A percentile compares a stretch with the other conserved stretches of the same genome.
phyloP scores from a whole-genome alignment of 2,888 invertebrate genomes.

The Chalcosyrphus nemorum region DNA sequence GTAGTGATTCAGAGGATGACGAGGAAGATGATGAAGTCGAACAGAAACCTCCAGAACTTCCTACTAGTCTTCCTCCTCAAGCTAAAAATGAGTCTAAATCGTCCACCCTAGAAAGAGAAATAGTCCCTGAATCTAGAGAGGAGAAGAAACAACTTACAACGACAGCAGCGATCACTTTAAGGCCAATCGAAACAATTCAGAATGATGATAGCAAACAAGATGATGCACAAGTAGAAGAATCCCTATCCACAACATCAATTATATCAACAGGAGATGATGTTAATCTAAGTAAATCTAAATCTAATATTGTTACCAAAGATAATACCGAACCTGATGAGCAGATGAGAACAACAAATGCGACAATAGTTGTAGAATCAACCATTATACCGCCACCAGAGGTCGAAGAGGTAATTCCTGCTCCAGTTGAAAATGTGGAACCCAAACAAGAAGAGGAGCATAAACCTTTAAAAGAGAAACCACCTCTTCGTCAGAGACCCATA shows the following conservation, averaged over 20 bases:
- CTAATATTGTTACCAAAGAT: slow-evolving; percentile 79
- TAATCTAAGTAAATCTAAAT: slow-evolving; percentile 76
- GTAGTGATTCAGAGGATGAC: slow-evolving; percentile 73
- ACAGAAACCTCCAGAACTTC: slow-evolving; percentile 75
- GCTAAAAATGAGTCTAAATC: slow-evolving; percentile 22
- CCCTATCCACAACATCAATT: slow-evolving; percentile 50
- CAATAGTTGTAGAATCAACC: slow-evolving; percentile 62
- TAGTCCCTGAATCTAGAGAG: not conserved
- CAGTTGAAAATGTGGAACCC: slow-evolving; percentile 30
- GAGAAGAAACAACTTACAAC: slow-evolving; percentile 37
- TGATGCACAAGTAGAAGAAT: slow-evolving; percentile 54
- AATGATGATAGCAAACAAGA: slow-evolving; percentile 33
- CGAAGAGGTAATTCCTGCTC: slow-evolving; percentile 9
- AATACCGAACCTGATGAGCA: slow-evolving; percentile 75
- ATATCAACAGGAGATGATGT: slow-evolving; percentile 67
- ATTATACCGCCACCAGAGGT: slow-evolving; percentile 39
- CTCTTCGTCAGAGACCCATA: slow-evolving; percentile 52
- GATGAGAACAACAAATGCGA: slow-evolving; percentile 74
- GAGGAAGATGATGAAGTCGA: slow-evolving; percentile 66
- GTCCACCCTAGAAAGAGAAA: slow-evolving; percentile 19
- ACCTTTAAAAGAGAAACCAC: slow-evolving; percentile 31
- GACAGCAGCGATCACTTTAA: slow-evolving; percentile 40
- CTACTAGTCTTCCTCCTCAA: slow-evolving; percentile 75
- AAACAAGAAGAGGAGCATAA: not conserved
- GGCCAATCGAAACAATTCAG: not conserved